These are phyloP conservation scores for Nilaparvata lugens DNA, from an alignment of 1,140 invertebrate genomes.

Conservation along the genomic window DNA sequence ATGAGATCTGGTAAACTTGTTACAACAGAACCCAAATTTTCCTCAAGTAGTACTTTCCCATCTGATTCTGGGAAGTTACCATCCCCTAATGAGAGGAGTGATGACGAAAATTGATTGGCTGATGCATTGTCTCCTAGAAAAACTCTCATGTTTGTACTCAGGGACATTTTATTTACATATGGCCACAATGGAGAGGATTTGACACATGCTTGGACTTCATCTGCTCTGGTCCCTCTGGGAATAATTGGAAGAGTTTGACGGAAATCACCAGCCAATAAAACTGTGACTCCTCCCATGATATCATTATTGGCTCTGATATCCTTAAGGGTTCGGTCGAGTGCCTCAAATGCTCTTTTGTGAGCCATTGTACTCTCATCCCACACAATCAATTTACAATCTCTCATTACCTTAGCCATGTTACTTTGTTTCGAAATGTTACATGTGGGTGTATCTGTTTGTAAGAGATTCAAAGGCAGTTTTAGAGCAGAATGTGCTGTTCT, in stretches of 20 bases:
- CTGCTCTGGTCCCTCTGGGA: slow-evolving; percentile 33
- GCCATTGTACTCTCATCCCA: slow-evolving; percentile 37
- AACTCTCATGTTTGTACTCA: too few species aligned
- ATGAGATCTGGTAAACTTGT: too few species aligned
- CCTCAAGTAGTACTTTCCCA: too few species aligned
- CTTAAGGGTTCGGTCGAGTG: slow-evolving; percentile 30
- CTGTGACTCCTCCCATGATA: slow-evolving; percentile 29
- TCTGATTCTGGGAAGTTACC: too few species aligned
- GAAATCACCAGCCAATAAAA: slow-evolving; percentile 33
- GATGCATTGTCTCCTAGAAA: too few species aligned
- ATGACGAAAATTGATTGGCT: too few species aligned
- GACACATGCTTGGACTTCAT: slow-evolving; percentile 37
- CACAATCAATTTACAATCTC: slow-evolving; percentile 30
- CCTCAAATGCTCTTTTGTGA: slow-evolving; percentile 28
- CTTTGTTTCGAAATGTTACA: slow-evolving; percentile 33
- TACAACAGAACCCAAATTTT: too few species aligned
- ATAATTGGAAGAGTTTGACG: slow-evolving; percentile 32
- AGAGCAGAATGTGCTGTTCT: slow-evolving; percentile 42
- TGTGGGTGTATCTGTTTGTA: slow-evolving; percentile 23
- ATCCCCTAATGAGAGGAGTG: too few species aligned
- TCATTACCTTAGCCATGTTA: slow-evolving; percentile 26
- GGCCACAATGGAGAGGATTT: slow-evolving; percentile 36
- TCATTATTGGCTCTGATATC: slow-evolving; percentile 27
- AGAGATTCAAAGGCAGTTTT: slow-evolving; percentile 35
- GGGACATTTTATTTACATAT: too few species aligned